phyloP scores from a whole-genome alignment of 2,113 vertebrate species.

The Hirundichthys speculiger region DNA sequence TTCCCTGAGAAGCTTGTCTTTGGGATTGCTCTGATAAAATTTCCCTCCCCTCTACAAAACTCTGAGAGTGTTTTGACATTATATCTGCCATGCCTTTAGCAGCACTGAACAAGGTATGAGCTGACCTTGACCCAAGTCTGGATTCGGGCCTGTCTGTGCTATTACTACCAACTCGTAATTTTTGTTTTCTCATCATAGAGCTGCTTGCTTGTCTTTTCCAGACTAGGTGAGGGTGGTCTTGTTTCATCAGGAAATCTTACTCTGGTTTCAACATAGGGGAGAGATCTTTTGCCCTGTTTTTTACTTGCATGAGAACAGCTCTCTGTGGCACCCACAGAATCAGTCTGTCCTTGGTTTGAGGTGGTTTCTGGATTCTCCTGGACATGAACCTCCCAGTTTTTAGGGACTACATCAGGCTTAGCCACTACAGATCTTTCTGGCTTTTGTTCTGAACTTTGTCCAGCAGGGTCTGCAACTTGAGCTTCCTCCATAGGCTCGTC shows the following conservation, averaged over 20 bases:
- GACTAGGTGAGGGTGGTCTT: slow-evolving; percentile 27
- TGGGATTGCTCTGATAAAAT: slow-evolving; percentile 62
- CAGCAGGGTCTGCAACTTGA: slow-evolving; percentile 40
- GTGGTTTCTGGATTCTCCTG: slow-evolving; percentile 42
- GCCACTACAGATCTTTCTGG: slow-evolving; percentile 34
- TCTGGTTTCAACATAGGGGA: slow-evolving; percentile 34
- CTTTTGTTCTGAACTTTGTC: slow-evolving; percentile 37
- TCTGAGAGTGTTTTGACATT: slow-evolving; percentile 60
- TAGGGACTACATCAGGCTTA: slow-evolving; percentile 77
- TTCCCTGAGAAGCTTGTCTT: slow-evolving; percentile 68
- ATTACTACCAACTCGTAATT: slow-evolving; percentile 39
- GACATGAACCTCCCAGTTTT: slow-evolving; percentile 74
- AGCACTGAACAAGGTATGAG: slow-evolving; percentile 66
- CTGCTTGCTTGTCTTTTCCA: slow-evolving; percentile 67
- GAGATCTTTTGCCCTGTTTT: slow-evolving; percentile 31
- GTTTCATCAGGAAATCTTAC: slow-evolving; percentile 60
- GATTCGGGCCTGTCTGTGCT: slow-evolving; percentile 49
- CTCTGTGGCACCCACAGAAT: slow-evolving; percentile 3
- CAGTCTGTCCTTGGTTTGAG: slow-evolving; percentile 22
- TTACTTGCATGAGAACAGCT: slow-evolving; percentile 16
- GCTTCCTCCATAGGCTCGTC: slow-evolving; percentile 77
- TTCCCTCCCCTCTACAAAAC: slow-evolving; percentile 48
- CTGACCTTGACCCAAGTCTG: slow-evolving; percentile 52
- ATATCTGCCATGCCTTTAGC: slow-evolving; percentile 69
- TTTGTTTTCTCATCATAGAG: slow-evolving; percentile 68